phyloP scores from a whole-genome alignment of 1,140 invertebrate genomes.

The Magallana gigas region DNA sequence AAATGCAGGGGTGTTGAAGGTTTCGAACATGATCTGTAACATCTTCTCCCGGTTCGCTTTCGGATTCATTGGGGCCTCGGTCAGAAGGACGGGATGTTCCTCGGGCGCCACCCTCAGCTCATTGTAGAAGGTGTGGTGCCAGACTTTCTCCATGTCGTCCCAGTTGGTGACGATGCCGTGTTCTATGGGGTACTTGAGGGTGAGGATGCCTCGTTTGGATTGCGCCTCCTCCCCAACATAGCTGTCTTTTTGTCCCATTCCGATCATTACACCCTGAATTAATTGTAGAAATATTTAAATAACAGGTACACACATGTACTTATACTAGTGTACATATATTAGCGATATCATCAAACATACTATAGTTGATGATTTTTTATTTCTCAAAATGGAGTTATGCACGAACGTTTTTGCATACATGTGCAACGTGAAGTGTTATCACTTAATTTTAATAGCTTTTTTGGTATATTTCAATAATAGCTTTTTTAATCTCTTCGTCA shows the following conservation, averaged over 20 bases:
- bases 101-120: conserved; percentile 94
- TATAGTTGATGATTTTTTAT: too few relatives aligned
- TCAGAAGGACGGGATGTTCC: conserved; percentile 91
- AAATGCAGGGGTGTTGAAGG: conserved; percentile 94
- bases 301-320: too few relatives aligned
- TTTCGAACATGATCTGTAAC: conserved; percentile 78
- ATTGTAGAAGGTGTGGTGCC: conserved; percentile 86
- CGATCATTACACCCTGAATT: conserved; percentile 91
- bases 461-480: background rate
- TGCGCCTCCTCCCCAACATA: conserved; percentile 81
- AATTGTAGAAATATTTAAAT: too few relatives aligned
- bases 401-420: too few relatives aligned
- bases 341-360: too few relatives aligned
- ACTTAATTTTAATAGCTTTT: background rate
- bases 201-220: conserved; percentile 85
- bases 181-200: conserved; percentile 81
- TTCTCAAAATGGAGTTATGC: too few relatives aligned
- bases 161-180: conserved; percentile 82
- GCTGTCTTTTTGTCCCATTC: conserved; percentile 90
- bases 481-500: background rate
- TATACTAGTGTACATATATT: too few relatives aligned
- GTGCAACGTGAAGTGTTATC: too few relatives aligned
- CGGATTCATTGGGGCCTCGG: conserved; percentile 74
- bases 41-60: conserved; percentile 78
- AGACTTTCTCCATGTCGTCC: conserved; percentile 93